Conservation (phyloP, 2,797 vertebrate genomes). For the Manis javanica region DNA sequence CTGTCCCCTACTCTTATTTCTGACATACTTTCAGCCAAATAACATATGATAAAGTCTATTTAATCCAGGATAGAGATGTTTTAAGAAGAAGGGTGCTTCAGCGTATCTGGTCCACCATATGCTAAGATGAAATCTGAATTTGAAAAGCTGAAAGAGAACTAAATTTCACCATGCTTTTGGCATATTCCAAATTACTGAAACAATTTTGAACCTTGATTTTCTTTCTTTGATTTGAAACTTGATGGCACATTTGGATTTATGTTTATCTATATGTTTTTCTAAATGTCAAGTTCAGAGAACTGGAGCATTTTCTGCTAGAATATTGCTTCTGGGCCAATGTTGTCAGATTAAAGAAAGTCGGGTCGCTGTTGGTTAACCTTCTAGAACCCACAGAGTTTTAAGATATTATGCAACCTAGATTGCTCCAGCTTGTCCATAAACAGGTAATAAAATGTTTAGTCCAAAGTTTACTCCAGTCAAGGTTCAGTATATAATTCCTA, state of each 20-base stretch:
- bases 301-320: neutral
- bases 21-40: neutral
- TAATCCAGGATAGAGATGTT: neutral
- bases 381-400: neutral
- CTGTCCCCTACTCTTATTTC: neutral
- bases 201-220: neutral
- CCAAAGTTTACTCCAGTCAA: neutral
- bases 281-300: neutral
- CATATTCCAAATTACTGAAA: neutral
- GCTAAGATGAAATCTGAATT: neutral
- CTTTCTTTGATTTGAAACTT: conserved; percentile 30
- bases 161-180: neutral
- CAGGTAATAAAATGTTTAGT: neutral
- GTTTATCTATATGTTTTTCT: neutral
- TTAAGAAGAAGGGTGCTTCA: neutral
- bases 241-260: neutral
- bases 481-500: neutral
- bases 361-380: neutral
- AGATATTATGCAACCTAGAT: neutral
- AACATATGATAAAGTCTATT: neutral
- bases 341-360: conserved; percentile 19
- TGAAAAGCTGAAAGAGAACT: neutral
- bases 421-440: neutral
- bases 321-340: neutral
- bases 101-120: neutral